These are phyloP conservation scores for Aethina tumida DNA, from an alignment of 1,140 invertebrate genomes.

Conservation along the genomic window DNA sequence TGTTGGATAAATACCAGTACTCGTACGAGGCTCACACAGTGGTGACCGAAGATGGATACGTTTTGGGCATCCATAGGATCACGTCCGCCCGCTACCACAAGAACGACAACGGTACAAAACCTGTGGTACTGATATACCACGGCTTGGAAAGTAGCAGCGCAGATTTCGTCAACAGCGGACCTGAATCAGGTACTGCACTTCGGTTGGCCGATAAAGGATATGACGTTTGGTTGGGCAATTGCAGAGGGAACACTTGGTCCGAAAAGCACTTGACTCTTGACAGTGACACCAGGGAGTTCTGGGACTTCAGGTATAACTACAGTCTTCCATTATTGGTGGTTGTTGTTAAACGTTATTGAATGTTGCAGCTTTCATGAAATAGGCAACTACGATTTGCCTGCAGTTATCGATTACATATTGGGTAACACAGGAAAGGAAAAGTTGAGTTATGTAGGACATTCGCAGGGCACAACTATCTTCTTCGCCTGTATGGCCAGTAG, in stretches of 20 bases:
- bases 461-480: slow-evolving; percentile 49
- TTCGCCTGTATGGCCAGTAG: slow-evolving; percentile 52
- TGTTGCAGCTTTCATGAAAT: slow-evolving; percentile 27
- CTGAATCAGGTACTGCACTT: slow-evolving; percentile 17
- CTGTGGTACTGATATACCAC: slow-evolving; percentile 38
- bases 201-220: slow-evolving; percentile 44
- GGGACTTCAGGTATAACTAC: slow-evolving; percentile 52
- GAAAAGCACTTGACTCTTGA: slow-evolving; percentile 36
- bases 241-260: slow-evolving; percentile 53
- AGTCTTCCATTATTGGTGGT: no score
- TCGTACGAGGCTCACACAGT: slow-evolving; percentile 51
- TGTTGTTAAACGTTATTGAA: no score
- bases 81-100: slow-evolving; percentile 31
- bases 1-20: slow-evolving; percentile 46
- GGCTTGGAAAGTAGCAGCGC: slow-evolving; percentile 18
- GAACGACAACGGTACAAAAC: slow-evolving; percentile 1
- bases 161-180: slow-evolving; percentile 23
- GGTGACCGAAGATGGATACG: slow-evolving; percentile 59
- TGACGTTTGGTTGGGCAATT: slow-evolving; percentile 63
- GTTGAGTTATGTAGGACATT: slow-evolving; percentile 26
- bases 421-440: slow-evolving; percentile 15
- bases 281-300: slow-evolving; percentile 36
- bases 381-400: slow-evolving; percentile 48
- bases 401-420: slow-evolving; percentile 46
- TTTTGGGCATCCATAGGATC: slow-evolving; percentile 57